These are phyloP conservation scores for Urocynchramus pylzowi DNA, from an alignment of 2,113 vertebrate genomes.

Conservation along the genomic window DNA sequence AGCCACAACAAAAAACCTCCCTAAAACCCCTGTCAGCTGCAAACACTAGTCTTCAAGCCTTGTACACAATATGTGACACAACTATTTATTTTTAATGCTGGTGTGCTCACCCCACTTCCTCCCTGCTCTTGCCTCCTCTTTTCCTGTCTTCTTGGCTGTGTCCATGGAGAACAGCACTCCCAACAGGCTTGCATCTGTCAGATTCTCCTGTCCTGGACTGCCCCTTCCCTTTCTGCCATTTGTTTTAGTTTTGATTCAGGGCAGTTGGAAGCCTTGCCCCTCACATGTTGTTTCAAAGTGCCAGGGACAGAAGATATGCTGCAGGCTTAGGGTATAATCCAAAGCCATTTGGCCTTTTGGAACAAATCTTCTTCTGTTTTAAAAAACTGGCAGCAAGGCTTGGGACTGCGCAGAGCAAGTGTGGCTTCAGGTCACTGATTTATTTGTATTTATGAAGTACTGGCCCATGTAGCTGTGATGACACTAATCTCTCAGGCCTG, in stretches of 20 bases:
- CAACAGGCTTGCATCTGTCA: conserved; percentile 36
- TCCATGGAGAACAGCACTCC: not conserved
- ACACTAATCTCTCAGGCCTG: not conserved
- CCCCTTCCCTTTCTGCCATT: conserved; percentile 15
- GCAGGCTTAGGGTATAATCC: conserved; percentile 25
- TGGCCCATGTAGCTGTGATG: not conserved
- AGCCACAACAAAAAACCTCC: not conserved
- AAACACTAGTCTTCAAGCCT: not conserved
- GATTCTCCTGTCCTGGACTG: conserved; percentile 18
- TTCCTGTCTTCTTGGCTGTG: not conserved
- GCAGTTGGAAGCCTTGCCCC: conserved; percentile 3
- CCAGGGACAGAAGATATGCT: conserved; percentile 26
- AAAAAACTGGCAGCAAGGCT: conserved; percentile 20
- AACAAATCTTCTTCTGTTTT: not conserved
- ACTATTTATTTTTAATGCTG: not conserved
- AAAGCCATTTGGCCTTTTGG: conserved; percentile 35
- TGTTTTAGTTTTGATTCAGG: conserved; percentile 17
- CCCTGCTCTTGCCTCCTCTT: not conserved
- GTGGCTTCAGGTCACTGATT: not conserved
- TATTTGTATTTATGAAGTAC: not conserved
- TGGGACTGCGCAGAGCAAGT: not conserved
- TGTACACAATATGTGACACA: not conserved
- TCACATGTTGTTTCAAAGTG: not conserved
- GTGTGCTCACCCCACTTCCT: not conserved
- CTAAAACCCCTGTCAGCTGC: not conserved